A percentile compares a stretch with the other conserved stretches of the same genome.
phyloP scores from a whole-genome alignment of 2,113 vertebrate species.

The Asarcornis scutulata region DNA sequence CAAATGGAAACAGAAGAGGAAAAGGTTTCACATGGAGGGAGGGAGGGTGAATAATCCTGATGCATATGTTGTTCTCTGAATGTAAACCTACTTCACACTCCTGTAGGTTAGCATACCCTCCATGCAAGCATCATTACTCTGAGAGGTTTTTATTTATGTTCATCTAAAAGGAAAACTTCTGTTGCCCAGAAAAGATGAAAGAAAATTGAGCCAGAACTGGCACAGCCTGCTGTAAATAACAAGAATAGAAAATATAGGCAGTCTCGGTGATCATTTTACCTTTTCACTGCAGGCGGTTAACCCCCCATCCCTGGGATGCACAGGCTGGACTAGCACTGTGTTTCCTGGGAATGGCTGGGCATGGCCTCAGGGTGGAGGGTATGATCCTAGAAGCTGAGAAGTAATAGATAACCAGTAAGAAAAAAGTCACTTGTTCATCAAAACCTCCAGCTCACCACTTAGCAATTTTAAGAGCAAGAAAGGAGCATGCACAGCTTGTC shows the following conservation, averaged over 20 bases:
- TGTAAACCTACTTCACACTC: constrained; percentile 25
- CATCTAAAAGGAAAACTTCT: neutral
- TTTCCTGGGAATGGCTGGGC: neutral
- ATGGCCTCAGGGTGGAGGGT: neutral
- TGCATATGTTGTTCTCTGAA: neutral
- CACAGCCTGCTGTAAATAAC: neutral
- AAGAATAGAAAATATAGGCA: neutral
- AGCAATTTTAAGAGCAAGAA: constrained; percentile 4
- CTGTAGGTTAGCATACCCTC: neutral
- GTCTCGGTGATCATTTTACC: neutral
- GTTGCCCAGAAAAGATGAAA: neutral
- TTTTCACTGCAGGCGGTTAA: neutral
- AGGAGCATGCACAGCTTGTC: fast-evolving
- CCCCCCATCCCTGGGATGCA: neutral
- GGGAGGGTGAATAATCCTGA: neutral
- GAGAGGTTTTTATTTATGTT: constrained; percentile 23
- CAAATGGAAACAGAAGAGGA: constrained; percentile 36
- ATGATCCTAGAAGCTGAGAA: neutral
- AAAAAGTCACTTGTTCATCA: neutral
- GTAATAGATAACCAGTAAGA: neutral
- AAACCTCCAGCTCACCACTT: neutral
- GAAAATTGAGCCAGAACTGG: neutral
- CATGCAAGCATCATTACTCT: neutral
- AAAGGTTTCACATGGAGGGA: neutral
- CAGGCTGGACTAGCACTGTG: fast-evolving